Conservation (phyloP, 1,140 invertebrate genomes). For the Triops longicaudatus region DNA sequence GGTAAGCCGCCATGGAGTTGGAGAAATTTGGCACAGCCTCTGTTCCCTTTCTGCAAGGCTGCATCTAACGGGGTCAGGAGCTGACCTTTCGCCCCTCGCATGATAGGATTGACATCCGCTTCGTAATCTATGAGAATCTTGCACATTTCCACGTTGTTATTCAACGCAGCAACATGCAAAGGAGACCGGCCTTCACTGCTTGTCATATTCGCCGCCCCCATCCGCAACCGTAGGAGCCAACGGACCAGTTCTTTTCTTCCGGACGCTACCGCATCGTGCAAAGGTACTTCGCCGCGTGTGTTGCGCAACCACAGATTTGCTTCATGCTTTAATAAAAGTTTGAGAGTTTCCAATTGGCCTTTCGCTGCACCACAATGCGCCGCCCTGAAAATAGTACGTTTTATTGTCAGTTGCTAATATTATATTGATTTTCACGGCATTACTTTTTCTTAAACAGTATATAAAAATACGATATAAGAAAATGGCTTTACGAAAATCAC, state of each 20-base stretch:
- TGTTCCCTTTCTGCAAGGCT: constrained; percentile 71
- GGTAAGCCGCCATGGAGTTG: constrained; percentile 81
- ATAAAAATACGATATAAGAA: constrained; percentile 26
- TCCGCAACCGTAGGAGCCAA: constrained; percentile 76
- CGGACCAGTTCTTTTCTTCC: constrained; percentile 75
- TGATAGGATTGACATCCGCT: constrained; percentile 70
- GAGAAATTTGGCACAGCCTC: constrained; percentile 84
- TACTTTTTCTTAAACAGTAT: too few species aligned
- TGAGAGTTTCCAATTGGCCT: constrained; percentile 78
- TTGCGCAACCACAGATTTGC: constrained; percentile 89
- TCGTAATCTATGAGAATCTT: constrained; percentile 65
- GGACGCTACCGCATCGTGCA: constrained; percentile 90
- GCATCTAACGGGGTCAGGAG: constrained; percentile 83
- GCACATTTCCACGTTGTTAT: constrained; percentile 81
- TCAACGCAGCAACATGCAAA: constrained; percentile 86
- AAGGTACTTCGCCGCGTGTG: constrained; percentile 76
- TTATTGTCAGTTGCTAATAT: too few species aligned
- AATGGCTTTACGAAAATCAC: too few species aligned
- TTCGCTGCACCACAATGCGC: constrained; percentile 88
- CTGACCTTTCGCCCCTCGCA: constrained; percentile 69
- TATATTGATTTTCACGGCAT: too few species aligned
- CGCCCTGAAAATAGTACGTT: constrained; percentile 44
- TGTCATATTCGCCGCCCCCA: constrained; percentile 43
- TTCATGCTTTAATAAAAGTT: constrained; percentile 64
- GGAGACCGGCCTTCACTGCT: constrained; percentile 89